Evolutionary conservation across 2,888 invertebrate species (phyloP).

Genomic region (Apamea sordens): DNA sequence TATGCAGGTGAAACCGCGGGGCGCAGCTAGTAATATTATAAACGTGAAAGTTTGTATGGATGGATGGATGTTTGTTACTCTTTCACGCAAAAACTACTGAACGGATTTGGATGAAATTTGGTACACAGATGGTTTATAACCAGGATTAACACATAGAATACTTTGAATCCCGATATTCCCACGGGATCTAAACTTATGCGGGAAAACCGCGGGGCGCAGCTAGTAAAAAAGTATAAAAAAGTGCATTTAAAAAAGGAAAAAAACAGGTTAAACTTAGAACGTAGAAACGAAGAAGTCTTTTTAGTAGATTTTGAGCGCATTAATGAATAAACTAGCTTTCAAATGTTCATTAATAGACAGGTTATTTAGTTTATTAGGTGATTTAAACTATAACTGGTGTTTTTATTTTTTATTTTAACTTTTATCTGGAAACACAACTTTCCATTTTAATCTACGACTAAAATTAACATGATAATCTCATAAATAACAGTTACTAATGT

Average conservation of each 20-base stretch:
- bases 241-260: background rate
- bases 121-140: too few species aligned
- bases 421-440: slow-evolving; percentile 53
- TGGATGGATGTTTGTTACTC: too few species aligned
- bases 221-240: background rate
- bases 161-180: too few species aligned
- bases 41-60: too few species aligned
- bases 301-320: slow-evolving; percentile 36
- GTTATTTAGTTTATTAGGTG: slow-evolving; percentile 32
- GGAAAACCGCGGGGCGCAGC: too few species aligned
- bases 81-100: too few species aligned
- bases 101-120: too few species aligned
- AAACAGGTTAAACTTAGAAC: background rate
- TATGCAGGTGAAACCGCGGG: too few species aligned
- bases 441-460: slow-evolving; percentile 55
- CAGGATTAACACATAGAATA: too few species aligned
- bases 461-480: slow-evolving; percentile 25
- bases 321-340: slow-evolving; percentile 46
- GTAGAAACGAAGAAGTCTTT: background rate
- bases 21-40: too few species aligned
- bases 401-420: background rate
- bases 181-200: too few species aligned
- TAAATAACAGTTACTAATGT: slow-evolving; percentile 18
- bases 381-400: slow-evolving; percentile 20
- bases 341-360: slow-evolving; percentile 22